Conservation (phyloP, 53 echinoderm and acorn worm species). For the Holothuria leucospilota region DNA sequence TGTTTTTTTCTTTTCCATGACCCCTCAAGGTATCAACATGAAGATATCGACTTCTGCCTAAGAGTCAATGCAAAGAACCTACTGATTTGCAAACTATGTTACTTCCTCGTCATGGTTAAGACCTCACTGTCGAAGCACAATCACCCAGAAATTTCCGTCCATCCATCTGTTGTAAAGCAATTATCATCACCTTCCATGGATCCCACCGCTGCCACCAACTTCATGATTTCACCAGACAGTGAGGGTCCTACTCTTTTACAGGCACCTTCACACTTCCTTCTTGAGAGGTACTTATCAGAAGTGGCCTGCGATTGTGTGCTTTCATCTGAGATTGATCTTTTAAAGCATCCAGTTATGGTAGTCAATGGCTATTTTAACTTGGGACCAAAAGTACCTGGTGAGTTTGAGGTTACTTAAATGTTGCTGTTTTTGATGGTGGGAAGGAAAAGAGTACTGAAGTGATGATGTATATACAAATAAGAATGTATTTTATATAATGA, state of each 20-base stretch:
- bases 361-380: constrained; percentile 89
- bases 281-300: constrained; percentile 82
- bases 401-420: neutral
- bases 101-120: constrained; percentile 82
- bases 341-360: constrained; percentile 72
- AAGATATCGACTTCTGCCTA: constrained; percentile 90
- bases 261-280: constrained; percentile 86
- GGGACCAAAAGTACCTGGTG: constrained; percentile 83
- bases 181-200: neutral
- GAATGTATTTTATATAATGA: no score
- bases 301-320: constrained; percentile 79
- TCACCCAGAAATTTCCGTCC: constrained; percentile 32
- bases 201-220: constrained; percentile 61
- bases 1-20: neutral
- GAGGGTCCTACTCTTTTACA: constrained; percentile 80
- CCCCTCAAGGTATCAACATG: constrained; percentile 66
- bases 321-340: constrained; percentile 69
- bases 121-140: constrained; percentile 49
- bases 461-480: no score
- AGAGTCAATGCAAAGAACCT: constrained; percentile 68
- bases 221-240: constrained; percentile 84
- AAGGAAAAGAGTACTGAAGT: no score
- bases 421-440: no score
- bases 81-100: constrained; percentile 69
- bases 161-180: constrained; percentile 39